These are phyloP conservation scores for Cephalopachus bancanus DNA, from an alignment of 2,797 vertebrate species.

Conservation along the genomic window DNA sequence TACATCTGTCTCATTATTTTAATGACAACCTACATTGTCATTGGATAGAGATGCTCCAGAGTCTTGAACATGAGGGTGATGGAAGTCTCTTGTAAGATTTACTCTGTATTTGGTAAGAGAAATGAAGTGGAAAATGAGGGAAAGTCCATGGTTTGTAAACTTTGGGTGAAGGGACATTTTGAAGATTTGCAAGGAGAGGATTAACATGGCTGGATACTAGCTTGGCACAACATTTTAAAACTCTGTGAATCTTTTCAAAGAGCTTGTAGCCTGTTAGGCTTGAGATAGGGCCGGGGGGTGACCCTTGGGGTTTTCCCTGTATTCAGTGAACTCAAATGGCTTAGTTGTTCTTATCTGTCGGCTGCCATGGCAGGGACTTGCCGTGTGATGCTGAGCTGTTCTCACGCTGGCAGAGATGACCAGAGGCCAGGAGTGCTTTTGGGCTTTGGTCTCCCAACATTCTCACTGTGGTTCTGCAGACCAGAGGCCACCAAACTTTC, in stretches of 20 bases:
- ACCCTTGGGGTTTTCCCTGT: conserved; percentile 45
- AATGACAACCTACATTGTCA: background rate
- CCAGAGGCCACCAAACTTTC: background rate
- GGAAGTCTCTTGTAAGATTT: background rate
- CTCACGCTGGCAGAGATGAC: conserved; percentile 51
- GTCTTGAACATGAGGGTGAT: background rate
- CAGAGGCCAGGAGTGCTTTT: conserved; percentile 8
- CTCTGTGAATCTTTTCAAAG: conserved; percentile 47
- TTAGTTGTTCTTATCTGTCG: conserved; percentile 75
- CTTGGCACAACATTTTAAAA: conserved; percentile 51
- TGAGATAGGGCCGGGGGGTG: conserved; percentile 34
- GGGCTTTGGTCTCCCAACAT: conserved; percentile 23
- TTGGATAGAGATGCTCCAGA: background rate
- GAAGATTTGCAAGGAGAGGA: conserved; percentile 49
- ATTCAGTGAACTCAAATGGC: conserved; percentile 29
- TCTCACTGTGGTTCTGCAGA: background rate
- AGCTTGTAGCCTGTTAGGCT: conserved; percentile 40
- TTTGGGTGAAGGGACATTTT: conserved; percentile 22
- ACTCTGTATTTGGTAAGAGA: conserved; percentile 11
- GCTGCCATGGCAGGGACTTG: conserved; percentile 67
- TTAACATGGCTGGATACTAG: conserved; percentile 50
- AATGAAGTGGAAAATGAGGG: background rate
- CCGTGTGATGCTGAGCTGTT: conserved; percentile 31
- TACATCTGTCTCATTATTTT: background rate
- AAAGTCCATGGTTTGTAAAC: background rate